A percentile compares a stretch with the other conserved stretches of the same genome.
These are phyloP conservation scores for Dendrolimus houi DNA, from an alignment of 2,888 invertebrate genomes.

Conservation along the genomic window DNA sequence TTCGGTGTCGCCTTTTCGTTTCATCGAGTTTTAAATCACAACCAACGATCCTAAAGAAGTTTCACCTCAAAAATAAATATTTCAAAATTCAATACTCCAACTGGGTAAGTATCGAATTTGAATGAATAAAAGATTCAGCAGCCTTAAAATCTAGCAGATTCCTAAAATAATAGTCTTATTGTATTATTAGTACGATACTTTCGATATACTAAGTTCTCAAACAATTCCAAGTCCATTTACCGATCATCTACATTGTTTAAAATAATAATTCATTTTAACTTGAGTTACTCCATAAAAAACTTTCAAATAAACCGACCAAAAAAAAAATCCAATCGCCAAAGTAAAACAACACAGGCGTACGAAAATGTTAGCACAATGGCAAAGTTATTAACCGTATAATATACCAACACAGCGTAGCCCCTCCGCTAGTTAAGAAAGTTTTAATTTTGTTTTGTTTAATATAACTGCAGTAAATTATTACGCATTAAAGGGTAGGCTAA, in stretches of 20 bases:
- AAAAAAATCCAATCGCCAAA: background rate
- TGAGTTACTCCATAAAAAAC: background rate
- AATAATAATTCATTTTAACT: background rate
- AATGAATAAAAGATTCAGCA: too few species aligned
- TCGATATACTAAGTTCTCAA: too few species aligned
- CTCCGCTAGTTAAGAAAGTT: conserved; percentile 53
- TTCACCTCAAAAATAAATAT: too few species aligned
- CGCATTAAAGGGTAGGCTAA: conserved; percentile 70
- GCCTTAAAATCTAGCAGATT: too few species aligned
- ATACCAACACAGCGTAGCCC: conserved; percentile 15
- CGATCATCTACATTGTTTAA: background rate
- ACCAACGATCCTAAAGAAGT: too few species aligned
- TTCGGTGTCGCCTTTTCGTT: too few species aligned
- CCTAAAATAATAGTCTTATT: too few species aligned
- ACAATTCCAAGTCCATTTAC: too few species aligned
- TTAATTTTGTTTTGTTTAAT: conserved; percentile 70
- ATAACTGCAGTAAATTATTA: conserved; percentile 72
- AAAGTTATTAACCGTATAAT: background rate
- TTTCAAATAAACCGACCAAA: background rate
- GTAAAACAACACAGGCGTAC: background rate
- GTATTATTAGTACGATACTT: too few species aligned
- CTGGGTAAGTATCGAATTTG: too few species aligned
- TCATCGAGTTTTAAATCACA: too few species aligned
- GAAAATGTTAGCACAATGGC: background rate
- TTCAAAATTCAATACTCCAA: too few species aligned